These are phyloP conservation scores for Trichogramma dendrolimi DNA, from an alignment of 2,888 invertebrate genomes.

Conservation along the genomic window DNA sequence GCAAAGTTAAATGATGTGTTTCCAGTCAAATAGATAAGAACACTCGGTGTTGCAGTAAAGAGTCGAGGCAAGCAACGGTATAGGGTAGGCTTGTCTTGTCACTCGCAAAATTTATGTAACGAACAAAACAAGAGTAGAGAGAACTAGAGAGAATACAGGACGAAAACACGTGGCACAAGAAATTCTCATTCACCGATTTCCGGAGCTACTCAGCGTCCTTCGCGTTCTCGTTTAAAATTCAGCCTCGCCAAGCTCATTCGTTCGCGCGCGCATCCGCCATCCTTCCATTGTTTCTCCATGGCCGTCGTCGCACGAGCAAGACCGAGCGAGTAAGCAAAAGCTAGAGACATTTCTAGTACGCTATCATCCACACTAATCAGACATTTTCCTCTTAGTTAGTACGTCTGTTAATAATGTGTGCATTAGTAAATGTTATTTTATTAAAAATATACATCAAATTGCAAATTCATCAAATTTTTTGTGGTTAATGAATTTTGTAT, in stretches of 20 bases:
- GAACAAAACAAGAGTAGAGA: background rate
- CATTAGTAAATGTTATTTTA: too few species aligned
- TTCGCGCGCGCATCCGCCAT: slow-evolving; percentile 29
- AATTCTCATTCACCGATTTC: slow-evolving; percentile 27
- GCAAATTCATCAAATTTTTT: too few species aligned
- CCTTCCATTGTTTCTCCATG: slow-evolving; percentile 29
- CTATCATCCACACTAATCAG: slow-evolving; percentile 17
- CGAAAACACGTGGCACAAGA: slow-evolving; percentile 9
- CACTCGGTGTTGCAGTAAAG: too few species aligned
- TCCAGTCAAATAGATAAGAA: too few species aligned
- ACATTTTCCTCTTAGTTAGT: background rate
- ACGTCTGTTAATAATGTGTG: too few species aligned
- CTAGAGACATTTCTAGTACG: background rate
- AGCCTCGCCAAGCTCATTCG: slow-evolving; percentile 6
- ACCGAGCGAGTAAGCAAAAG: background rate
- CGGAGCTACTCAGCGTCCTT: slow-evolving; percentile 10
- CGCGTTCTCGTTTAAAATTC: slow-evolving; percentile 18
- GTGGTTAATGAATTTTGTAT: too few species aligned
- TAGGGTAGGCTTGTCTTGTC: background rate
- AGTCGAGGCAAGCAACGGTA: too few species aligned
- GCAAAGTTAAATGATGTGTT: too few species aligned
- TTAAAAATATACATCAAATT: too few species aligned
- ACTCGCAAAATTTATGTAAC: slow-evolving; percentile 11
- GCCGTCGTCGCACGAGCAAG: slow-evolving; percentile 17
- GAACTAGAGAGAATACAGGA: too few species aligned